A percentile compares a stretch with the other conserved stretches of the same genome.
Conservation (phyloP, 2,888 invertebrate species). For the Ectemnius continuus region DNA sequence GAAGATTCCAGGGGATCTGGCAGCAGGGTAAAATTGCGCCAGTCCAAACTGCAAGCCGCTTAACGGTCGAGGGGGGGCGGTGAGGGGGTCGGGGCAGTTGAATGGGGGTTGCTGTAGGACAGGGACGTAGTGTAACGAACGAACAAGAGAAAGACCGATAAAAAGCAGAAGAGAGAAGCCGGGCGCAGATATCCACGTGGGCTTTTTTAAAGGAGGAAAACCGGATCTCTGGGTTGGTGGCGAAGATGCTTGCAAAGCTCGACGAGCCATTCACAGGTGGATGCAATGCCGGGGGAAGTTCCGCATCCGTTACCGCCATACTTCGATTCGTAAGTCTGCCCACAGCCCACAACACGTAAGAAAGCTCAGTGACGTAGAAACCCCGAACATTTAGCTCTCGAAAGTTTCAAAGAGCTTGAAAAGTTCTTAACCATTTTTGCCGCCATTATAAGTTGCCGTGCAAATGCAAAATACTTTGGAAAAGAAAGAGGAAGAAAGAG, state of each 20-base stretch:
- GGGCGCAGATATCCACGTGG: conserved; percentile 64
- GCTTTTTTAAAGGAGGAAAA: conserved; percentile 75
- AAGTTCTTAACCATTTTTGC: not conserved
- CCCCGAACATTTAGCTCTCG: conserved; percentile 5
- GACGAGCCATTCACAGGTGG: conserved; percentile 67
- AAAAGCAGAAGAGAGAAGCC: conserved; percentile 34
- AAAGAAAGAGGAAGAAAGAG: not conserved
- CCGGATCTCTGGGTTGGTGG: conserved; percentile 73
- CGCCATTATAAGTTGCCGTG: not conserved
- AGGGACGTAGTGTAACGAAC: too few relatives aligned
- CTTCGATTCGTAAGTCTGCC: conserved; percentile 74
- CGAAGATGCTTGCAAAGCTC: conserved; percentile 72
- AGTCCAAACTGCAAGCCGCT: too few relatives aligned
- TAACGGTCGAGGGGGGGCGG: too few relatives aligned
- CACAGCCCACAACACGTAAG: conserved; percentile 54
- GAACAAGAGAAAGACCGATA: conserved; percentile 15
- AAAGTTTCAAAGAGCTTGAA: not conserved
- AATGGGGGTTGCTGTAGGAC: too few relatives aligned
- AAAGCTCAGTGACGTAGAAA: conserved; percentile 54
- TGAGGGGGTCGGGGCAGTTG: too few relatives aligned
- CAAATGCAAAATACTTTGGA: not conserved
- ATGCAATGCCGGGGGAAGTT: conserved; percentile 70
- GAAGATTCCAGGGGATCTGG: too few relatives aligned
- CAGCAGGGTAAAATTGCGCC: too few relatives aligned
- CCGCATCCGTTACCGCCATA: conserved; percentile 75